Evolutionary conservation across 2,888 invertebrate species (phyloP), one percentile per base, ranked within the genome.

Genomic region (Hermodice carunculata): DNA sequence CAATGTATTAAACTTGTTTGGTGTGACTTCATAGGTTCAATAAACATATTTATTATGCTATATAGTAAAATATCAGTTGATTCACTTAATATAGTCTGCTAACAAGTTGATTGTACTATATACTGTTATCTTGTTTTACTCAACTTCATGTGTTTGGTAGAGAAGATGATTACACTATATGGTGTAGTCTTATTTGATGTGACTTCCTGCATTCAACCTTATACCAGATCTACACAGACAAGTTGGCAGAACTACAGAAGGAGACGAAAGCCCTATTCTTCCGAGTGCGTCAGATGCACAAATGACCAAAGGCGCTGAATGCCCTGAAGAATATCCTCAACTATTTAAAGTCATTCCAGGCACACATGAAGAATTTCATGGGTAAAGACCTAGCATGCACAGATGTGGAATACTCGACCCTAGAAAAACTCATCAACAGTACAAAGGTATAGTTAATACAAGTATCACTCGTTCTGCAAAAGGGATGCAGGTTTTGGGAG

Each of bases 251-350:
- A 5, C 84, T 98, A 42, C 91, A 91, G 81, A 89, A 90, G 54
- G 87, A 93, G 64, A 93, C 94, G 0, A 90, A 90, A 70, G 90
- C 92, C 0, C 88, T 97, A 59, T 92, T 92, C 78, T 90, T 91
- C 40, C 91, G 96, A 74, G 94, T 97, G 61, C 92, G 91, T 88
- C 97, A 98, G 83, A 93, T 94, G 75, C 90, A 90, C 76, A 95
- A 96, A 78, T 89, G 98, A 26, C 97, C 98, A 0, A 95, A 95
- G 78, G 96, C 94, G 0, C 76, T 97, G 0, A 92, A 91, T 31
- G 93, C 94, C 14, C 88, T 98, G 52, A 89, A 91, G 48, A 90
- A 90, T 28, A 91, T 95, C 89, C 85, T 98, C 19, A 95, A 96
- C 74, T 92, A 91, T 65, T 94, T 96, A 0, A 88, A 88, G 58